Base-by-base conservation (phyloP, 2,797 vertebrate genomes). In the Scolopax rusticola region DNA sequence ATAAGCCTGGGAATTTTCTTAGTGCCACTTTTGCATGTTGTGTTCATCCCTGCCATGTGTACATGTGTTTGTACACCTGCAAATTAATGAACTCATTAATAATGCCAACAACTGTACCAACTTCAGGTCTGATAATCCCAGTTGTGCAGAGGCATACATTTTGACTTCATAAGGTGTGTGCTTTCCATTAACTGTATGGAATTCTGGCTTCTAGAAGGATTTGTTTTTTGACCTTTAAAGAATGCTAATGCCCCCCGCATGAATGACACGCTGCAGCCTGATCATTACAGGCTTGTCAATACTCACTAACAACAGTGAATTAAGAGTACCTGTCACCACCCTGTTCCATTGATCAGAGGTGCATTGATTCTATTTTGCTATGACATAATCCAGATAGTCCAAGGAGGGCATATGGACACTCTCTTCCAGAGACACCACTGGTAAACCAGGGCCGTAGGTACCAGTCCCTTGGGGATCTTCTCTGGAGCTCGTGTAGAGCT, bases 281-380 rank as follows among this genome's bases (percentile, higher is more conserved):
- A 98, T 98, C 98, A 97, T 98, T 99, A 98, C 97, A 87, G 96
- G 92, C 97, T 97, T 99, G 99, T 99, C 99, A 98, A 98, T 99
- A 98, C 92, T 97, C 97, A 96, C 98, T 98, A 98, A 98, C 98
- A 98, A 98, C 98, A 98, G 98, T 97, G 96, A 97, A 98, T 98
- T 98, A 98, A 97, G 98, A 98, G 97, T 92, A 97, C 97, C 98
- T 98, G 98, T 98, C 98, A 98, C 98, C 97, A 97, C 97, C 98
- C 97, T 91, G 91, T 88, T 98, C 97, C 97, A 92, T 97, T 98
- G 98, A 99, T 99, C 98, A 98, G 97, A 98, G 98, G 97, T 96
- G 81, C 97, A 98, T 98, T 97, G 98, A 98, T 98, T 98, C 95
- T 91, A 48, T 97, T 97, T 96, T 96, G 90, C 93, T 93, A 61